phyloP scores from a whole-genome alignment of 2,113 vertebrate species.

The Upupa epops region DNA sequence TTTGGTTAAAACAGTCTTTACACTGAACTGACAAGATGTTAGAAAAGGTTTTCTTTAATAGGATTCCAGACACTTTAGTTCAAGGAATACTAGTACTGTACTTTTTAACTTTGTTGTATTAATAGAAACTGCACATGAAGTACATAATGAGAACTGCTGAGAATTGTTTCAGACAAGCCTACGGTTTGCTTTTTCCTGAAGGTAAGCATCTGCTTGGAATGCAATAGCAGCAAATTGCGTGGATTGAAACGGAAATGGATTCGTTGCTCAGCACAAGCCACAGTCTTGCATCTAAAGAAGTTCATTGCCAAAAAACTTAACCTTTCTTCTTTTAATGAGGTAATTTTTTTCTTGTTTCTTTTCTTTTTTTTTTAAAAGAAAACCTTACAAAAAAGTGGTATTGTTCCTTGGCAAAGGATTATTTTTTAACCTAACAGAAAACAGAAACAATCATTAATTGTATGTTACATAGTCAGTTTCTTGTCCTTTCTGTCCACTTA shows the following conservation, averaged over 20 bases:
- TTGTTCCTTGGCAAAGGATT: not conserved
- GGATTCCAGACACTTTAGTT: not conserved
- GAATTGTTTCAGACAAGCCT: not conserved
- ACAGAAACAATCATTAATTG: not conserved
- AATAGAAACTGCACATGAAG: not conserved
- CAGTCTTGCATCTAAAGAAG: slow-evolving; percentile 97
- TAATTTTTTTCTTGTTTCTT: slow-evolving; percentile 52
- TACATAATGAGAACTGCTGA: not conserved
- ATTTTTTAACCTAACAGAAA: not conserved
- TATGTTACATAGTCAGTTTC: not conserved
- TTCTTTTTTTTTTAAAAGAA: not conserved
- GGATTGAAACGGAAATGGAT: slow-evolving; percentile 98
- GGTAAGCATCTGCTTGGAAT: slow-evolving; percentile 99
- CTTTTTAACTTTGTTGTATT: not conserved
- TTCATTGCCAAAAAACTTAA: slow-evolving; percentile 99
- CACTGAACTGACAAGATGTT: not conserved
- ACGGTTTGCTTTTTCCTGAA: slow-evolving; percentile 53
- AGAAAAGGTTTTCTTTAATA: not conserved
- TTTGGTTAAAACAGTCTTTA: not conserved
- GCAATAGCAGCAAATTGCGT: slow-evolving; percentile 97
- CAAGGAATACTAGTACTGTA: not conserved
- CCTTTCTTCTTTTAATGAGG: slow-evolving; percentile 98
- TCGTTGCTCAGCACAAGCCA: slow-evolving; percentile 97
- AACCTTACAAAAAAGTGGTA: fast-evolving
- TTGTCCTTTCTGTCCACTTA: not conserved